Evolutionary conservation across 2,797 vertebrate species (phyloP), one percentile per base, ranked within the genome.

Genomic region (Streptopelia turtur): DNA sequence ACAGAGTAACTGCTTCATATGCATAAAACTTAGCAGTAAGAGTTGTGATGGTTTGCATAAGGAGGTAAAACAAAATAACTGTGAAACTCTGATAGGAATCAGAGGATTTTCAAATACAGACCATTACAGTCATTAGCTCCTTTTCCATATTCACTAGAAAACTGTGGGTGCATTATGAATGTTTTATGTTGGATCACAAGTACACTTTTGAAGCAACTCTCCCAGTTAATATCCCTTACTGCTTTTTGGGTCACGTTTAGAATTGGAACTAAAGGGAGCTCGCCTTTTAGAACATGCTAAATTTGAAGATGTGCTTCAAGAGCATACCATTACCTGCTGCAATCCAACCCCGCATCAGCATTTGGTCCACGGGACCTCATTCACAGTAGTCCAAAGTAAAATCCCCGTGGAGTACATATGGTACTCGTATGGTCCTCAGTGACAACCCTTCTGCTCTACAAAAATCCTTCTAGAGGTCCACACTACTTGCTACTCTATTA

Each of bases 371-470:
- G 0, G 37, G n/a, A 78, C 22, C 23, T 41, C 30, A 17, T 25
- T 22, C 27, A 12, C 76, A 8, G 28, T 2, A 80, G 4, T 22
- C 49, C 33, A 21, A 57, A 43, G 23, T 30, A 50, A 82, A 77
- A 89, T 16, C 61, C 21, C 18, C 14, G 28, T n/a, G 6, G 55
- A 59, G 33, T 5, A 53, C 3, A 4, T 6, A 20, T 4, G 45
- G 4, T 5, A 14, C 18, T 15, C 0, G 0, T 4, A 12, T 24
- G 22, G 24, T 57, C 68, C 56, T 33, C 50, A 69, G 41, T 3
- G 24, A 11, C 61, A 68, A 35, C 49, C 24, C 20, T 28, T 56
- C 30, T 33, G 10, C 33, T 39, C 61, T 17, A 60, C 39, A 45
- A 4, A 39, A 35, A 55, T 17, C 47, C 56, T 74, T 22, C 30